These are phyloP conservation scores for Takifugu rubripes DNA, from an alignment of 2,797 vertebrate genomes.

Conservation along the genomic window DNA sequence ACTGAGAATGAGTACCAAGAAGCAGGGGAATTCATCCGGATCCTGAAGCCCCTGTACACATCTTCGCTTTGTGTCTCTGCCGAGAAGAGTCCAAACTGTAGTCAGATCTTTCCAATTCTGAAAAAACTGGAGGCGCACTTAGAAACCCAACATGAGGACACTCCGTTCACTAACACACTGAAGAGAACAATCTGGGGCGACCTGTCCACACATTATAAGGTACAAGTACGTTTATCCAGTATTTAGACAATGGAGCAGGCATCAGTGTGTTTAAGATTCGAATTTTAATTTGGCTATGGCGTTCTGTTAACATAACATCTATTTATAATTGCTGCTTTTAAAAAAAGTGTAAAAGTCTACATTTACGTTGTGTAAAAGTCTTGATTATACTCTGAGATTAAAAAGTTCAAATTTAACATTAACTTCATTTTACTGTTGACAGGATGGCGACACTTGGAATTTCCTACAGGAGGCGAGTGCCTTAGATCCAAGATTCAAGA, in stretches of 20 bases:
- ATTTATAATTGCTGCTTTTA: too few relatives aligned
- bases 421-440: not conserved
- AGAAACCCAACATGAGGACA: slow-evolving; percentile 3
- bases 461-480: slow-evolving; percentile 18
- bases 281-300: too few relatives aligned
- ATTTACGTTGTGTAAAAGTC: too few relatives aligned
- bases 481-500: slow-evolving; percentile 24
- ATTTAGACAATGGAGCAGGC: not conserved
- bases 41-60: slow-evolving; percentile 12
- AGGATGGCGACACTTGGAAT: slow-evolving; percentile 15
- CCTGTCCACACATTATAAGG: slow-evolving; percentile 8
- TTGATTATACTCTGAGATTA: too few relatives aligned
- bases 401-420: not conserved
- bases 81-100: slow-evolving; percentile 21
- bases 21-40: slow-evolving; percentile 4
- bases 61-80: slow-evolving; percentile 16
- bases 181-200: slow-evolving; percentile 10
- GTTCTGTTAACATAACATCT: too few relatives aligned
- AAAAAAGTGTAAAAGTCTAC: too few relatives aligned
- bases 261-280: not conserved
- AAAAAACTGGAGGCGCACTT: slow-evolving; percentile 12
- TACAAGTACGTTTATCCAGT: not conserved
- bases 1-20: not conserved
- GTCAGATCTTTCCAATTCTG: slow-evolving; percentile 25
- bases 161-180: slow-evolving; percentile 10